Evolutionary conservation across 1,140 invertebrate species (phyloP).

Genomic region (Eriocheir sinensis): DNA sequence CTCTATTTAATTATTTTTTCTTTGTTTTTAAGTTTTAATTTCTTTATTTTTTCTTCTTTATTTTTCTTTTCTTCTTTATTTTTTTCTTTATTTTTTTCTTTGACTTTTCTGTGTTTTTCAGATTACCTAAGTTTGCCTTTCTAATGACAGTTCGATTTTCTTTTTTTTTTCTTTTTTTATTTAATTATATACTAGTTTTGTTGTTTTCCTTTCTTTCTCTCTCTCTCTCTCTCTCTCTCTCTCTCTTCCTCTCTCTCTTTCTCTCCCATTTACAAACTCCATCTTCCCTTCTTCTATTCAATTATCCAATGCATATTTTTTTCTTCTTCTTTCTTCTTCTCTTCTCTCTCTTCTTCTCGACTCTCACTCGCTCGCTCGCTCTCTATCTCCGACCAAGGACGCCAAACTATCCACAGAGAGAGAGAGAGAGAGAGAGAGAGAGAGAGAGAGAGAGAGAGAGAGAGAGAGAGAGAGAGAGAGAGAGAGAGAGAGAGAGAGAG

Average conservation of each 20-base stretch:
- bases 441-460: no score
- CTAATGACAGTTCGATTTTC: no score
- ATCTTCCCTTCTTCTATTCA: constrained; percentile 13
- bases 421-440: no score
- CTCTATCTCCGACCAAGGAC: neutral
- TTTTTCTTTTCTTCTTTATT: neutral
- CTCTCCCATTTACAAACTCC: neutral
- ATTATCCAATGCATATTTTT: constrained; percentile 14
- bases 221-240: no score
- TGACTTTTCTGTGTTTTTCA: neutral
- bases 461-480: no score
- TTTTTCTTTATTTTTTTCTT: neutral
- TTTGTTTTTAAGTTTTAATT: neutral
- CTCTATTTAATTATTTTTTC: neutral
- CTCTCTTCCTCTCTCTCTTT: neutral
- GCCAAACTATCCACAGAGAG: neutral
- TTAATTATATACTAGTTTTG: no score
- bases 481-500: neutral
- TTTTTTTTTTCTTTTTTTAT: neutral
- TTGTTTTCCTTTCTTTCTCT: constrained; percentile 2
- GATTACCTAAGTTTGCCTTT: no score
- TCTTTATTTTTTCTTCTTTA: constrained; percentile 13
- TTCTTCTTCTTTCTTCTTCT: neutral
- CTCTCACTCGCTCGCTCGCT: neutral
- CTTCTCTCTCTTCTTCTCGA: neutral